These are phyloP conservation scores for Acanthaster planci DNA, from an alignment of 35 echinoderm and acorn worm species.

Conservation along the genomic window DNA sequence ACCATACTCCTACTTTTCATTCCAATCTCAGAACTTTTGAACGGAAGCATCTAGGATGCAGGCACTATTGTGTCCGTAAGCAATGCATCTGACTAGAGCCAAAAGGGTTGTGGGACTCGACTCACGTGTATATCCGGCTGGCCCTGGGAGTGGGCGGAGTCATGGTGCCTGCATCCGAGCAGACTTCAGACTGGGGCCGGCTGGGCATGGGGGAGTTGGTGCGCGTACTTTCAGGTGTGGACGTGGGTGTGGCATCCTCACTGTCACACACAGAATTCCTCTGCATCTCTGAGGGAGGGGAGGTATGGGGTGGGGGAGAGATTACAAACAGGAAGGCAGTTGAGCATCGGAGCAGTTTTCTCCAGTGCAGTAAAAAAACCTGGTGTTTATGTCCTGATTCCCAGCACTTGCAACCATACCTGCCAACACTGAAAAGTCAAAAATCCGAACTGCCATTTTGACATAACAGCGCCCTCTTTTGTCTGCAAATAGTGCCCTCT, in stretches of 20 bases:
- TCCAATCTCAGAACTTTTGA: too few relatives aligned
- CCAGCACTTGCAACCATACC: too few relatives aligned
- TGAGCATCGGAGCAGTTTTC: background rate
- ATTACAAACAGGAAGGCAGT: background rate
- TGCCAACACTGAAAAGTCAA: too few relatives aligned
- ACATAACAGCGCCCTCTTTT: too few relatives aligned
- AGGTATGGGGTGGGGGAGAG: background rate
- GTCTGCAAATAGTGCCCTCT: too few relatives aligned
- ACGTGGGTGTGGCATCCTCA: slow-evolving; percentile 54
- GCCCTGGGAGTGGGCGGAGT: slow-evolving; percentile 93
- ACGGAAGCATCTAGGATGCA: too few relatives aligned
- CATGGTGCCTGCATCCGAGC: slow-evolving; percentile 80
- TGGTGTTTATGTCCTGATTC: too few relatives aligned
- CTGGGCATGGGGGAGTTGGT: slow-evolving; percentile 78
- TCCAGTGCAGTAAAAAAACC: background rate
- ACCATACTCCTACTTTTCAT: too few relatives aligned
- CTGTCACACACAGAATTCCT: slow-evolving; percentile 67
- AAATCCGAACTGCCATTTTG: too few relatives aligned
- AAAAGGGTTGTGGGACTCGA: too few relatives aligned
- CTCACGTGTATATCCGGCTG: slow-evolving; percentile 81
- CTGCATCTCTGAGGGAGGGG: slow-evolving; percentile 31
- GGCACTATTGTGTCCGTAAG: too few relatives aligned
- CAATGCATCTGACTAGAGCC: too few relatives aligned
- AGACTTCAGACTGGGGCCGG: slow-evolving; percentile 62
- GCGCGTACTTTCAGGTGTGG: slow-evolving; percentile 62